Base-by-base conservation (phyloP, 2,888 invertebrate species). In the Diplazon laetatorius region DNA sequence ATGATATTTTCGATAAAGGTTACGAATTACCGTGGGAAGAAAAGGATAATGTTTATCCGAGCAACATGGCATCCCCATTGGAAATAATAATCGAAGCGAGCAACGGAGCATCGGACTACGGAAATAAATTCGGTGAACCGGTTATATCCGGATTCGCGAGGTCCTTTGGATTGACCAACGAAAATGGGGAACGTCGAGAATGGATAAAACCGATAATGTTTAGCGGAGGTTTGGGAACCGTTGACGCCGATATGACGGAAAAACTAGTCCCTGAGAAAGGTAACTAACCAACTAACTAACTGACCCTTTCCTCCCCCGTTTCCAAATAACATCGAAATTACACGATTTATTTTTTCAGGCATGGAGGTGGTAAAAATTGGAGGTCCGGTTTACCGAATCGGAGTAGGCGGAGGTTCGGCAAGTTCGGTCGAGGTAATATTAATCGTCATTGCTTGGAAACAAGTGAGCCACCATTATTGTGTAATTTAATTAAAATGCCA, bases 181-280 rank as follows among this genome's bases (percentile, higher is more conserved):
- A 92, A 0, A 91, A 92, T 30, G 93, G 93, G 14, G 93, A 94
- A 80, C 93, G 98, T 72, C 94, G 96, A 71, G 99, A 99, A 91
- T 99, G 97, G 93, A 96, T 99, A 10, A 99, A 99, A 89, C 99
- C 99, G 0, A 99, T 99, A 76, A 99, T 99, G 99, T 99, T 99
- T 89, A 98, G 98, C 87, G 99, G 96, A 57, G 99, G 99, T 25
- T 94, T 99, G 80, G 99, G 99, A 1, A 95, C 95, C 68, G 96
- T 99, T 94, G 96, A 97, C 79, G 94, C 95, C 1, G 91, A 92
- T 25, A 96, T 97, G 95, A 94, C 95, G 0, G 92, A 94, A 62
- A 99, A 99, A 92, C 91, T 94, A 48, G 91, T 92, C 63, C 96
- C 98, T 0, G 92, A 94, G 86, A 93, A 94, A 91, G 96, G 96